A percentile compares a stretch with the other conserved stretches of the same genome.
phyloP scores from a whole-genome alignment of 2,797 vertebrate species.

The Varecia variegata region DNA sequence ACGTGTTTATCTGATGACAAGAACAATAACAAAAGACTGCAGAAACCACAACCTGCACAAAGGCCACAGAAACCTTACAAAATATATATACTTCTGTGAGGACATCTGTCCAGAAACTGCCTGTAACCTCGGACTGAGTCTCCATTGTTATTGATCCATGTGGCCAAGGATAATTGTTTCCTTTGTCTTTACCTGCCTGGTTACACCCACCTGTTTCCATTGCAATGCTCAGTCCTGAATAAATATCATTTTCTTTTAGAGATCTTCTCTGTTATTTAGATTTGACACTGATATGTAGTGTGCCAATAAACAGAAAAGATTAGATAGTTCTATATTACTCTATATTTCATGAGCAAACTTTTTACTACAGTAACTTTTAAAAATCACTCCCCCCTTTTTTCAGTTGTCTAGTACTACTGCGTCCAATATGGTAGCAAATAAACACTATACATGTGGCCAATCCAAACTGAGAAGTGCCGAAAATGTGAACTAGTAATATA shows the following conservation, averaged over 20 bases:
- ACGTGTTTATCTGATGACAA: fast-evolving
- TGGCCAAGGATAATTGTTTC: not conserved
- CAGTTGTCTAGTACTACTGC: not conserved
- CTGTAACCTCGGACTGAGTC: not conserved
- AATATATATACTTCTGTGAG: not conserved
- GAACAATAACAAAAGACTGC: not conserved
- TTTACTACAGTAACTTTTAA: not conserved
- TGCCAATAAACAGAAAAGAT: not conserved
- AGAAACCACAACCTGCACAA: not conserved
- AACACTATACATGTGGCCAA: not conserved
- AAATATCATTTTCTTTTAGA: not conserved
- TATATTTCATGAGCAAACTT: not conserved
- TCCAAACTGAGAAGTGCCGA: fast-evolving
- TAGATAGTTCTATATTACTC: not conserved
- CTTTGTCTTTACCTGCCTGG: not conserved
- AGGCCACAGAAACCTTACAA: not conserved
- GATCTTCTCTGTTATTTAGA: not conserved
- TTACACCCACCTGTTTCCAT: not conserved
- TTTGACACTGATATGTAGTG: not conserved
- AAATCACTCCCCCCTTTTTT: not conserved
- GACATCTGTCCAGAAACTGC: not conserved
- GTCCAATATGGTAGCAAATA: not conserved
- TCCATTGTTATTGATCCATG: not conserved
- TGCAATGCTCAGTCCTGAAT: not conserved
- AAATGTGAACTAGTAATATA: not conserved